Evolutionary conservation across 2,888 invertebrate genomes (phyloP), one percentile per base, ranked within the genome.

Genomic region (Hemaris fuciformis): DNA sequence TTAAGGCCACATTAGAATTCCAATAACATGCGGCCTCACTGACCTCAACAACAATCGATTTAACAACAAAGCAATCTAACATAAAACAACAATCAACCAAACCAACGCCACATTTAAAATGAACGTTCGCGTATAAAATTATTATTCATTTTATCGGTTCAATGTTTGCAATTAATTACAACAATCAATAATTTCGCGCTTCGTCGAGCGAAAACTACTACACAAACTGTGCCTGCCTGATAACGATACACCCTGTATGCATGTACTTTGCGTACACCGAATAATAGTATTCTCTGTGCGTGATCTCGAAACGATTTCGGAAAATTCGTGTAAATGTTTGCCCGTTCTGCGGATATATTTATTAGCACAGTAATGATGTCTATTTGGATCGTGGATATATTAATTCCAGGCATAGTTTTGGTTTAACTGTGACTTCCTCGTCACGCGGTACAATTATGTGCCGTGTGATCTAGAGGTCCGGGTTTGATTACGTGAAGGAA

Each of bases 121-220:
- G 65, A 71, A 66, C 57, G 15, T 62, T 68, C 60, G 65, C 60
- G 64, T 68, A 78, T 79, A 68, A 74, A 83, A 79, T 76, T 74
- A 75, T 81, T 81, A 83, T 81, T 81, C 71, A 84, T 85, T 84
- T 87, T 79, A 82, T 79, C 79, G 71, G 73, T 71, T 65, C 76
- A 74, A 77, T 83, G 81, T 88, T 86, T 85, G 87, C 88, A 84
- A 86, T 89, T 89, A 89, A 88, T 89, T 88, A 87, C 84, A 82
- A 84, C 81, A 84, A 87, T 89, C 88, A 87, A 89, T 88, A 89
- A 88, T 89, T 85, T 85, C 75, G 80, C 79, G 88, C 88, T 88
- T 74, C 76, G 80, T 70, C 76, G 82, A 85, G 85, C 80, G 85
- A 83, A 84, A 83, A 84, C 81, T 81, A 77, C 81, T 73, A 77